Percentiles rank a stretch among this genome's conserved stretches.
Conservation (phyloP, 2,888 invertebrate genomes). For the Thysanoteuthis rhombus region DNA sequence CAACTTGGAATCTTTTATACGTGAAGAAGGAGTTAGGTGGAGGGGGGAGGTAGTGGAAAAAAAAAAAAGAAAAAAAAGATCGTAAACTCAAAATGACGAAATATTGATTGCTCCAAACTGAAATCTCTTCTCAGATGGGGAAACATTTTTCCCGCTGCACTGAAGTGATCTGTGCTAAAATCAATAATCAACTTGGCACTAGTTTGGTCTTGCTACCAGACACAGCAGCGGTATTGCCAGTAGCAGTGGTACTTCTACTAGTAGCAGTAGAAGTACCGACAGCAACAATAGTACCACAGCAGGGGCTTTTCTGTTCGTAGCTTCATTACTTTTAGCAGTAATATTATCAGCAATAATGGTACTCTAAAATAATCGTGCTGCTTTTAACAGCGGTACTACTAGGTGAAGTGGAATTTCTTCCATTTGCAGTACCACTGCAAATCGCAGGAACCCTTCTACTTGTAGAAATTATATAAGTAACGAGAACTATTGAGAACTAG, state of each 20-base stretch:
- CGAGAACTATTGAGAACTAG: not conserved
- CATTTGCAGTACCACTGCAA: not conserved
- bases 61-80: not conserved
- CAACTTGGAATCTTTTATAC: not conserved
- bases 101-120: not conserved
- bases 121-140: not conserved
- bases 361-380: no score
- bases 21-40: not conserved
- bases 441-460: not conserved
- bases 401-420: not conserved
- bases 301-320: not conserved
- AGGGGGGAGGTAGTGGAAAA: not conserved
- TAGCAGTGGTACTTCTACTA: not conserved
- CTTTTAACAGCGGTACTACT: not conserved
- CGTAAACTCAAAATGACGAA: not conserved
- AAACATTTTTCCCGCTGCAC: not conserved
- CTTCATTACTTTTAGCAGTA: not conserved
- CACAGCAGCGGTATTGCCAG: not conserved
- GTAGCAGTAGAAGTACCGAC: not conserved
- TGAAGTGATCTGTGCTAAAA: not conserved
- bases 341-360: no score
- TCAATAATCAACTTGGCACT: conserved; percentile 12
- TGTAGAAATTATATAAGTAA: not conserved
- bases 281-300: conserved; percentile 12
- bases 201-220: conserved; percentile 12